Evolutionary conservation across 2,113 vertebrate genomes (phyloP).

Genomic region (Nyctibius bracteatus): DNA sequence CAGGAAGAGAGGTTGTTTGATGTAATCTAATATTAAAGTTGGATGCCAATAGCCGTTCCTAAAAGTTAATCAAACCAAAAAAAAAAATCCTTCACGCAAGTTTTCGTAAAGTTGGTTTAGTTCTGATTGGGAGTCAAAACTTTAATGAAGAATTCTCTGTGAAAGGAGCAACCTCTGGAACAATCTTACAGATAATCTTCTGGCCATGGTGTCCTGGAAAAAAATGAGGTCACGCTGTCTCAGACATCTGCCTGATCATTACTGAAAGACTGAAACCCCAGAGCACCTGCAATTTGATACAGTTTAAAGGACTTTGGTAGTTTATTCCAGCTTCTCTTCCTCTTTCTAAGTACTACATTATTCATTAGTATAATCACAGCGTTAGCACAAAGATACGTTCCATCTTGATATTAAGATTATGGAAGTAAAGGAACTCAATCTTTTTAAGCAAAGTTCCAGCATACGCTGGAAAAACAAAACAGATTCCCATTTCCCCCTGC

Average conservation of each 20-base stretch:
- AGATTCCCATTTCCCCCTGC: neutral
- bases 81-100: too few relatives aligned
- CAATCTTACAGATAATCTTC: neutral
- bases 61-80: neutral
- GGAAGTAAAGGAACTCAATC: neutral
- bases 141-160: neutral
- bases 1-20: neutral
- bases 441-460: neutral
- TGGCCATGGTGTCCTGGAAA: neutral
- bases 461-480: neutral
- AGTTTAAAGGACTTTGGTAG: neutral
- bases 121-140: neutral
- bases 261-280: neutral
- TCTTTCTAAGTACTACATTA: neutral
- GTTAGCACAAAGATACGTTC: neutral
- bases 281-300: neutral
- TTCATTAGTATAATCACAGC: neutral
- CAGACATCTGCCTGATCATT: neutral
- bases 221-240: neutral
- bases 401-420: neutral
- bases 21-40: neutral
- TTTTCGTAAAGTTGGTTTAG: neutral
- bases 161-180: neutral
- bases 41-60: neutral
- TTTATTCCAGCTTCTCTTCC: neutral